Evolutionary conservation across 2,888 invertebrate species (phyloP).

Genomic region (Anoncus sp.): DNA sequence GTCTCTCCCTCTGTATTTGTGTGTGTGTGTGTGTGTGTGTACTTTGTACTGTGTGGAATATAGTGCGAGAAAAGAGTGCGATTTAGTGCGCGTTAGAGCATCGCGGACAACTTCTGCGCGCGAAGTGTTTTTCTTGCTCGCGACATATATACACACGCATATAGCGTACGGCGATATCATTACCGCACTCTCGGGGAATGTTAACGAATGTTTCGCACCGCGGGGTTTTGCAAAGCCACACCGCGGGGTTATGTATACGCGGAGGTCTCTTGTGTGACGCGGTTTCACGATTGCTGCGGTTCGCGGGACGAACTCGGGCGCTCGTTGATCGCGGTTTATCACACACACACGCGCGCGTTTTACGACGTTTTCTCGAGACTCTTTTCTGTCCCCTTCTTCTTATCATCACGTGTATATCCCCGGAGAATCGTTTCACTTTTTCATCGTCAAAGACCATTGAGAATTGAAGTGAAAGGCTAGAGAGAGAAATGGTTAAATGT

Average conservation of each 20-base stretch:
- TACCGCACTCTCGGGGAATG: constrained; percentile 76
- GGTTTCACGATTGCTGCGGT: constrained; percentile 15
- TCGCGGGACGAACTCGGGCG: constrained; percentile 32
- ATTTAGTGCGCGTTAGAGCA: constrained; percentile 30
- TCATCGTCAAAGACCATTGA: constrained; percentile 1
- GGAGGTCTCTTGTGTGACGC: constrained; percentile 10
- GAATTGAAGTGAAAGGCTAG: background rate
- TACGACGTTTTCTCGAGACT: constrained; percentile 12
- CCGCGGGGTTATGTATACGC: constrained; percentile 22
- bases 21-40: background rate
- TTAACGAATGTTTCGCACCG: constrained; percentile 79
- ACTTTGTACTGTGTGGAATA: background rate
- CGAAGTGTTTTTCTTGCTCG: constrained; percentile 59
- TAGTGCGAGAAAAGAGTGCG: constrained; percentile 23
- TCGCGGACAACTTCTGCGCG: constrained; percentile 35
- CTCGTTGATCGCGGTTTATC: constrained; percentile 53
- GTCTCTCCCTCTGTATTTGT: background rate
- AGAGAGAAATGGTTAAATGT: background rate
- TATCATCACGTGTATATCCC: constrained; percentile 6
- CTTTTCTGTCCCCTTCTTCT: background rate
- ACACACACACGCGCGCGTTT: constrained; percentile 45
- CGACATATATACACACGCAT: constrained; percentile 13
- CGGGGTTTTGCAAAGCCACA: constrained; percentile 69
- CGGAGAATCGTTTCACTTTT: constrained; percentile 45
- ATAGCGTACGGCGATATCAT: constrained; percentile 68